Base-by-base conservation (phyloP, 2,888 invertebrate genomes). In the Subacronicta megacephala region DNA sequence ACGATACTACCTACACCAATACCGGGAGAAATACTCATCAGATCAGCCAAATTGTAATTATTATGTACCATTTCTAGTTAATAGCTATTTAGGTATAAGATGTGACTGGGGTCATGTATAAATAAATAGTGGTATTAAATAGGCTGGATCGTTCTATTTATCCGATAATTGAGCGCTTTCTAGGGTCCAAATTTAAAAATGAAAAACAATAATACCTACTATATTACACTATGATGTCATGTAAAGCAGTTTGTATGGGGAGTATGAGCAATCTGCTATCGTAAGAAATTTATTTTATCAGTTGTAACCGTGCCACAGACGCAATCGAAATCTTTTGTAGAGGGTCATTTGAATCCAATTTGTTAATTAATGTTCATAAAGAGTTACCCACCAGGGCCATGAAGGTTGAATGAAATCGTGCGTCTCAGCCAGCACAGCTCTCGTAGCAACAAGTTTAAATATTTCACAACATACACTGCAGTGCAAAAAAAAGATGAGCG, bases 401-500 rank as follows among this genome's bases (percentile, higher is more conserved):
- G 17, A 9, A 9, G 1, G 18, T 7, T 15, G 33, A 17, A 7
- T 40, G 23, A 23, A 33, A 44, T 31, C 17, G 13, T 13, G 29
- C 43, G 42, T 58, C 17, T 42, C 17, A 37, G 52, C 29, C 42
- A 3, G 37, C 10, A 13, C 26, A 3, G n/a, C 42, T 49, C 41
- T 40, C 43, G 18, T 60, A 36, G 47, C 7, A 66, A 49, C 42
- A 43, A 37, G 40, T 68, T 51, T 51, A 54, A 55, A 50, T 47
- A 60, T 72, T 57, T 15, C 38, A 40, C 45, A 62, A 31, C 44
- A 53, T 49, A 52, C 36, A 60, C 26, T 23, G 5, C 20, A 52
- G 53, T 53, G 57, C 51, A 62, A 72, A 68, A 62, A 72, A 68
- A 66, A 63, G 60, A 58, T 37, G 36, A 44, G 50, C 53, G 53